Evolutionary conservation across 1,140 invertebrate genomes (phyloP).

Genomic region (Oscheius sp.): DNA sequence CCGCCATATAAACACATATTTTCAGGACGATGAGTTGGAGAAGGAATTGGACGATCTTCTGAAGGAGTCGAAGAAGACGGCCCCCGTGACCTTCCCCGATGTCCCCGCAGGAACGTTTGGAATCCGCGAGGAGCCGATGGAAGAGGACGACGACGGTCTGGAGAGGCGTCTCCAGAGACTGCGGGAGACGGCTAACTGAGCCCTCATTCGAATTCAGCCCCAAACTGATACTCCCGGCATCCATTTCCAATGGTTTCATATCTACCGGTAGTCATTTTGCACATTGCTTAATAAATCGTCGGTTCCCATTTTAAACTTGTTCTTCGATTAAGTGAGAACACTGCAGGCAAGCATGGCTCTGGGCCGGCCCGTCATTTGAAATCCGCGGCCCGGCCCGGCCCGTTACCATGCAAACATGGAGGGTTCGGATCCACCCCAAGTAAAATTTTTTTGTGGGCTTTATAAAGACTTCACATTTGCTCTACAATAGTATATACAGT

Average conservation of each 20-base stretch:
- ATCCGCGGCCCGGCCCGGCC: too few relatives aligned
- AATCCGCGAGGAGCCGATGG: background rate
- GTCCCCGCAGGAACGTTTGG: conserved; percentile 30
- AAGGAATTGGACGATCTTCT: conserved; percentile 45
- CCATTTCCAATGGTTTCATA: too few relatives aligned
- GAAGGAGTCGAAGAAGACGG: background rate
- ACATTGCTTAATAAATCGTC: background rate
- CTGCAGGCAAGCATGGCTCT: too few relatives aligned
- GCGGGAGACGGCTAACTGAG: conserved; percentile 10
- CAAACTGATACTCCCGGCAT: too few relatives aligned
- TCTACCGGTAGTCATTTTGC: too few relatives aligned
- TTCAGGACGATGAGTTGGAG: conserved; percentile 41
- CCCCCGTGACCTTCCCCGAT: conserved; percentile 30
- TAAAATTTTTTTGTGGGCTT: too few relatives aligned
- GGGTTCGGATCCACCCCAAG: too few relatives aligned
- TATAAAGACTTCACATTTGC: too few relatives aligned
- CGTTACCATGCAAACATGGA: too few relatives aligned
- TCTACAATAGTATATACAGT: too few relatives aligned
- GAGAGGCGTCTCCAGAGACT: conserved; percentile 38
- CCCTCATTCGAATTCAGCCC: too few relatives aligned
- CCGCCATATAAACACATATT: background rate
- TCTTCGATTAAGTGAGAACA: background rate
- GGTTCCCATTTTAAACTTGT: background rate
- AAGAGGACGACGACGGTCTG: conserved; percentile 9
- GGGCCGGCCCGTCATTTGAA: too few relatives aligned